These are phyloP conservation scores for Acromyrmex charruanus DNA, from an alignment of 1,140 invertebrate genomes.

Conservation along the genomic window DNA sequence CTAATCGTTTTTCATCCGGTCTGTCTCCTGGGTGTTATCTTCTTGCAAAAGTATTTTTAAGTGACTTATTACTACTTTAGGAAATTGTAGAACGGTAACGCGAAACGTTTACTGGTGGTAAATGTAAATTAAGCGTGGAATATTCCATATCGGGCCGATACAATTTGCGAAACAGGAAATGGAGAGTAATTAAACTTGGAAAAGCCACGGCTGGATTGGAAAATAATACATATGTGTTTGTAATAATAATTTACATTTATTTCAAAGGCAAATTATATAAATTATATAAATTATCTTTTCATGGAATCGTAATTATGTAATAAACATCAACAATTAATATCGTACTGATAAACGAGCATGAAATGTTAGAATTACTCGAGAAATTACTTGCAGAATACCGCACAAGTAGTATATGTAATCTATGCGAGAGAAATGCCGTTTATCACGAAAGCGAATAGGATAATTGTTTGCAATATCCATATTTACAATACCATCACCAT, in stretches of 20 bases:
- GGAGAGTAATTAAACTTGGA: slow-evolving; percentile 25
- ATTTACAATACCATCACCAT: slow-evolving; percentile 55
- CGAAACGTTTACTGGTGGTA: slow-evolving; percentile 9
- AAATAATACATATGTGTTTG: slow-evolving; percentile 8
- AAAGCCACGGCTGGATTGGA: slow-evolving; percentile 16
- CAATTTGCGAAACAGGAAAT: slow-evolving; percentile 15
- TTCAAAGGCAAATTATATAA: slow-evolving; percentile 15
- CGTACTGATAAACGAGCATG: not conserved
- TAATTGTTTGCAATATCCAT: slow-evolving; percentile 62
- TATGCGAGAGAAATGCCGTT: slow-evolving; percentile 35
- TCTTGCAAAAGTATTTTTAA: slow-evolving; percentile 26
- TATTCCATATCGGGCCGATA: slow-evolving; percentile 7
- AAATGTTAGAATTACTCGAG: slow-evolving; percentile 13
- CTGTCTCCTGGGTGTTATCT: slow-evolving; percentile 15
- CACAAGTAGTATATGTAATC: not conserved
- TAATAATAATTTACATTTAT: slow-evolving; percentile 2
- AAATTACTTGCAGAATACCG: not conserved
- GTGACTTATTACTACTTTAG: slow-evolving; percentile 39
- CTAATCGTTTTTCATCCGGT: slow-evolving; percentile 43
- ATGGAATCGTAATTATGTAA: not conserved
- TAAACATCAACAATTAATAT: slow-evolving; percentile 24
- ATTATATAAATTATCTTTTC: slow-evolving; percentile 5
- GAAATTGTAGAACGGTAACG: slow-evolving; percentile 4
- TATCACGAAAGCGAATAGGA: slow-evolving; percentile 14
- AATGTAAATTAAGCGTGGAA: slow-evolving; percentile 25